phyloP scores from a whole-genome alignment of 2,797 vertebrate species.

The Hafferia zeledoni region DNA sequence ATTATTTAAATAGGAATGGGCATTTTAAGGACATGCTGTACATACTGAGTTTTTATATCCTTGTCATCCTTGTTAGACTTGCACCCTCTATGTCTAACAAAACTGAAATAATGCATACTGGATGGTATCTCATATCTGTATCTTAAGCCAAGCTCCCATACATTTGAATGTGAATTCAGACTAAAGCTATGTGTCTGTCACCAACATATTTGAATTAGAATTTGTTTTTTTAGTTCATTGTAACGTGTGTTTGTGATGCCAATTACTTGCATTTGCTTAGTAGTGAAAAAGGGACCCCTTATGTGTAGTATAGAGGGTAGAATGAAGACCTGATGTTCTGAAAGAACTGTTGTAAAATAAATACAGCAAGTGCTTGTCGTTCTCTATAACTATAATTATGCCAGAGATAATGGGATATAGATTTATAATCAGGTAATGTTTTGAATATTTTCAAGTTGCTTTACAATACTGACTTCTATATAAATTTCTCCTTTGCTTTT shows the following conservation, averaged over 20 bases:
- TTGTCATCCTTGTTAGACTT: background rate
- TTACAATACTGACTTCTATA: background rate
- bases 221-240: background rate
- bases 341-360: background rate
- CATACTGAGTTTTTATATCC: background rate
- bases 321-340: background rate
- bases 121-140: background rate
- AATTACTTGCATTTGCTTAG: background rate
- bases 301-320: background rate
- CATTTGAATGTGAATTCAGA: background rate
- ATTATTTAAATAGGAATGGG: constrained; percentile 40
- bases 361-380: background rate
- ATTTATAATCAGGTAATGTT: background rate
- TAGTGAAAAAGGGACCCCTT: background rate
- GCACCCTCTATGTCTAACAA: background rate
- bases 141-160: background rate
- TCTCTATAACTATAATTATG: background rate
- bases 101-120: background rate
- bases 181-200: background rate
- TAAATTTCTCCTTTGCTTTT: background rate
- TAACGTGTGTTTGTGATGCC: background rate
- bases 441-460: background rate
- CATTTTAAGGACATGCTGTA: background rate
- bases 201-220: background rate
- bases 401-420: background rate